Conservation (phyloP, 2,797 vertebrate genomes). For the Emys orbicularis region DNA sequence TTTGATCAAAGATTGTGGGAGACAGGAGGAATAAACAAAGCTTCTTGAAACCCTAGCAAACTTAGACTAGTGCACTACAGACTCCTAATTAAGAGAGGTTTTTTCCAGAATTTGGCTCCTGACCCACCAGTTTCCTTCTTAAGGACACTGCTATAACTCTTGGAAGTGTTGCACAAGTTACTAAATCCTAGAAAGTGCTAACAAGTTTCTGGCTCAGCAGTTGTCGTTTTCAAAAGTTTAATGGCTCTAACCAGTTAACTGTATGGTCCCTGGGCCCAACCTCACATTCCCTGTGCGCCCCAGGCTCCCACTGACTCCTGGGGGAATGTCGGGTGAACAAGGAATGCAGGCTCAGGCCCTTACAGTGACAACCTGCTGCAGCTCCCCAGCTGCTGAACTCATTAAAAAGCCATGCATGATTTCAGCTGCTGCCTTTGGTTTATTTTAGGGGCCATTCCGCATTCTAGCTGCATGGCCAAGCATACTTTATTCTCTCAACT, state of each 20-base stretch:
- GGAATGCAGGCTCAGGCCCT: neutral
- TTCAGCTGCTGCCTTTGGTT: rapidly evolving
- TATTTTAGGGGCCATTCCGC: neutral
- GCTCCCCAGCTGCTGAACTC: neutral
- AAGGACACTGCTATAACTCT: neutral
- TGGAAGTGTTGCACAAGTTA: neutral
- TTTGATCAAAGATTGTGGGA: neutral
- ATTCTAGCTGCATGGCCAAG: rapidly evolving
- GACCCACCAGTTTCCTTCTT: neutral
- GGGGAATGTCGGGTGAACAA: neutral
- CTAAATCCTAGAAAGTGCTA: neutral
- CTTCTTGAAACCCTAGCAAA: too few species aligned
- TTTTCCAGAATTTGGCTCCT: neutral
- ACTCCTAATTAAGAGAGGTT: too few species aligned
- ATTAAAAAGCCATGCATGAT: rapidly evolving
- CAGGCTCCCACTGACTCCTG: neutral
- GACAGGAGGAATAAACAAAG: neutral
- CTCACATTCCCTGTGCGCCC: neutral
- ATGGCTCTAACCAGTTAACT: neutral
- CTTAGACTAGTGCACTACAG: too few species aligned
- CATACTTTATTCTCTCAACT: neutral
- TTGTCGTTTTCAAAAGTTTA: neutral
- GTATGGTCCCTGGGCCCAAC: neutral
- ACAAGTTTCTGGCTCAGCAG: neutral
- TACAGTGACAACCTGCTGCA: neutral